Percentiles rank a stretch among this genome's conserved stretches.
phyloP scores from a whole-genome alignment of 2,113 vertebrate species.

The Poicephalus gulielmi region DNA sequence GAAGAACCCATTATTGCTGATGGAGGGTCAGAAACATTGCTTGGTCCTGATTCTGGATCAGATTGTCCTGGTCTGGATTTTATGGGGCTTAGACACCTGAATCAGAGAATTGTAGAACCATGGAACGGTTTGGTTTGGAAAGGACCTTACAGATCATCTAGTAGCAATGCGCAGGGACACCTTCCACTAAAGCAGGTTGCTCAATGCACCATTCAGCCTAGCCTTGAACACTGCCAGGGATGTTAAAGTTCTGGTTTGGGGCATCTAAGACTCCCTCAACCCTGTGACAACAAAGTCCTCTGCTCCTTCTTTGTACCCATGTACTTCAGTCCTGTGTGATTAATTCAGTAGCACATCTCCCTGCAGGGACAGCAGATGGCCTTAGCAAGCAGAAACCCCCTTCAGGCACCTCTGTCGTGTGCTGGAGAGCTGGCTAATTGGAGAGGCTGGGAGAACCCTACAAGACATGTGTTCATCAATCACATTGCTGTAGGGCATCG shows the following conservation, averaged over 20 bases:
- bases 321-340: neutral
- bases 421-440: neutral
- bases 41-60: neutral
- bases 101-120: neutral
- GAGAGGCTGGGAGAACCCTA: neutral
- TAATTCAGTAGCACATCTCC: neutral
- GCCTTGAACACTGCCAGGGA: neutral
- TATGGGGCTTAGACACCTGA: neutral
- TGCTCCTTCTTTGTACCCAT: neutral
- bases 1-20: neutral
- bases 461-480: neutral
- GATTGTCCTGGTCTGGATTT: neutral
- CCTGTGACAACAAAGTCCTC: neutral
- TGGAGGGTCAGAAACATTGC: neutral
- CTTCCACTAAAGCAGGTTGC: neutral
- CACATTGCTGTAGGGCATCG: neutral
- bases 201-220: neutral
- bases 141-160: neutral
- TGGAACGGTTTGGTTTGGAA: neutral
- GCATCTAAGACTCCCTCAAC: neutral
- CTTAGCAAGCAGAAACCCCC: neutral
- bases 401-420: fast-evolving
- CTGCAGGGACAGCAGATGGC: neutral
- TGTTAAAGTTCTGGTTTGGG: neutral
- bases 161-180: neutral